These are phyloP conservation scores for Andrena haemorrhoa DNA, from an alignment of 2,888 invertebrate genomes.

Conservation along the genomic window DNA sequence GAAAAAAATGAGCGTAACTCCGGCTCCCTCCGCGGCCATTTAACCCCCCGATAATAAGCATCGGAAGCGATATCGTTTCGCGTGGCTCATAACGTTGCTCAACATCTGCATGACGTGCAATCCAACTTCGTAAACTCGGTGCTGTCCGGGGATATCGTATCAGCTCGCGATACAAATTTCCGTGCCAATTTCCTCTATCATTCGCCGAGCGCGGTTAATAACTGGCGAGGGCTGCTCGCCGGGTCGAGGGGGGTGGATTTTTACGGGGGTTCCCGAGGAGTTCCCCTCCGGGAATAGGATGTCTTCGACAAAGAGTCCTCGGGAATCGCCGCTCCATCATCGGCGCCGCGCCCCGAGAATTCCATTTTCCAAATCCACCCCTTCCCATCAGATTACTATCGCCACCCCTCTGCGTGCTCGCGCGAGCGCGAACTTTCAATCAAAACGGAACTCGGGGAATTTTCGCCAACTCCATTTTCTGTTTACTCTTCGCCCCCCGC, in stretches of 20 bases:
- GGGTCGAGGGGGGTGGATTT: not conserved
- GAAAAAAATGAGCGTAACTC: not conserved
- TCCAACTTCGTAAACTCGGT: constrained; percentile 35
- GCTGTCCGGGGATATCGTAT: constrained; percentile 31
- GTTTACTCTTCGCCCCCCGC: not conserved
- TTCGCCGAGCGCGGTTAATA: constrained; percentile 7
- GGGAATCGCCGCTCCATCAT: not conserved
- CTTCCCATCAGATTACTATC: not conserved
- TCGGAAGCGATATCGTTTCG: constrained; percentile 39
- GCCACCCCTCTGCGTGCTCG: not conserved
- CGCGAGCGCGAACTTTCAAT: not conserved
- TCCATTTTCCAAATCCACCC: not conserved
- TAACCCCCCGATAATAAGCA: constrained; percentile 17
- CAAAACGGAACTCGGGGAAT: not conserved
- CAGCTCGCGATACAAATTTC: constrained; percentile 25
- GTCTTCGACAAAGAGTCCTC: not conserved
- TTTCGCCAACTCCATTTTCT: not conserved
- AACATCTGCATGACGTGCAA: constrained; percentile 38
- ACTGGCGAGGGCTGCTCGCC: not conserved
- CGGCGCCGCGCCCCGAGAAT: not conserved
- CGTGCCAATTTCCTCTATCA: constrained; percentile 31
- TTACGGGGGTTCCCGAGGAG: not conserved
- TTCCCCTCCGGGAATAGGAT: not conserved
- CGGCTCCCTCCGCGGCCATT: not conserved
- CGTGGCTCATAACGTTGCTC: constrained; percentile 22